Conservation (phyloP, 2,797 vertebrate genomes). For the Vireo griseus region DNA sequence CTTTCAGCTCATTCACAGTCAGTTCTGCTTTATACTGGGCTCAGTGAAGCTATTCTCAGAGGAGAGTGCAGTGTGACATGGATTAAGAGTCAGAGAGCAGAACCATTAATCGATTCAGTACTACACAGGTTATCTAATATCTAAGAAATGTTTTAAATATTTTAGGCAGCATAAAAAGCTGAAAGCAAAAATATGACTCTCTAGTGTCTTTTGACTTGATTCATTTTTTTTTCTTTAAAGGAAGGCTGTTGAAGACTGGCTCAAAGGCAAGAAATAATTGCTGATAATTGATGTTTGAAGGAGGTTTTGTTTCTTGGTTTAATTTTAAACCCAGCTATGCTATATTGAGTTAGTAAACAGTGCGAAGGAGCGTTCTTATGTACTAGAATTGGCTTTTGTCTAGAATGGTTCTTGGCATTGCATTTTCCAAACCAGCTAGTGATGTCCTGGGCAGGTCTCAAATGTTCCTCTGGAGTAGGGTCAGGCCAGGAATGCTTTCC, state of each 20-base stretch:
- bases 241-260: background rate
- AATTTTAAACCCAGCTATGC: background rate
- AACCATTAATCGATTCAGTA: background rate
- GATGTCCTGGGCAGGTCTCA: fast-evolving
- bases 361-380: background rate
- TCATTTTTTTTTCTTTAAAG: background rate
- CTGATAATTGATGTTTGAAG: background rate
- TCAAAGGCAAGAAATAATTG: background rate
- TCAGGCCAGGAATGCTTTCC: background rate
- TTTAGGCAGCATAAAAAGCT: background rate
- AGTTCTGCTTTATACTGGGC: conserved; percentile 17
- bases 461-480: background rate
- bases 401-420: background rate
- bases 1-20: conserved; percentile 43
- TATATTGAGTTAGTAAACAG: background rate
- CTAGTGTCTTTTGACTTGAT: background rate
- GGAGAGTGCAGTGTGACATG: background rate
- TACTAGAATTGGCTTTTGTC: background rate
- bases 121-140: background rate
- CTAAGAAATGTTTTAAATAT: background rate
- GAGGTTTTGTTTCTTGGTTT: background rate
- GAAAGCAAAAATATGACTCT: background rate
- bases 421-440: background rate
- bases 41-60: conserved; percentile 30
- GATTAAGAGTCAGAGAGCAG: background rate